phyloP scores from a whole-genome alignment of 2,113 vertebrate genomes.

The Apteryx owenii region DNA sequence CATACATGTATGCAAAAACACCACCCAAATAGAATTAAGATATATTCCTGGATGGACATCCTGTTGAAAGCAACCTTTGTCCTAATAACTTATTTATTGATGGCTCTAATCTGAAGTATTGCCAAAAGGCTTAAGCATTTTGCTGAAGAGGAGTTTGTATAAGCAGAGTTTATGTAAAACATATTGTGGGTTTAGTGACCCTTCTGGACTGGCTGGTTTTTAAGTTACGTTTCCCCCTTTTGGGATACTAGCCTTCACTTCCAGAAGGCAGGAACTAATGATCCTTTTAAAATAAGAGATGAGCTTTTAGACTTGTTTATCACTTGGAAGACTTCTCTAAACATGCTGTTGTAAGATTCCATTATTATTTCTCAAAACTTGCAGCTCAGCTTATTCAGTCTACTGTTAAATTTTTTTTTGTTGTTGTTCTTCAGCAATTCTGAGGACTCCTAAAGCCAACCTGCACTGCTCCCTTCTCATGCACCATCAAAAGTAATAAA shows the following conservation, averaged over 20 bases:
- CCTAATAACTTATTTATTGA: not conserved
- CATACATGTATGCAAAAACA: not conserved
- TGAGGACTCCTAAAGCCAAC: not conserved
- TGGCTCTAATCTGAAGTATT: not conserved
- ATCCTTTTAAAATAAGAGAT: not conserved
- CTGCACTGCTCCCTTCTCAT: not conserved
- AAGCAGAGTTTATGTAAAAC: not conserved
- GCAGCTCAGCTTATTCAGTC: accelerated
- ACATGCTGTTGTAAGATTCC: not conserved
- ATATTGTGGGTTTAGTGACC: not conserved
- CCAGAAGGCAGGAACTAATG: not conserved
- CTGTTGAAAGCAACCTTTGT: not conserved
- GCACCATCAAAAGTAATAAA: too few relatives aligned
- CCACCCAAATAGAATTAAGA: not conserved
- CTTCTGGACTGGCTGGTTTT: not conserved
- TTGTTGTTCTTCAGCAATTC: not conserved
- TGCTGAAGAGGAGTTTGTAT: not conserved
- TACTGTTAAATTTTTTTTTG: not conserved
- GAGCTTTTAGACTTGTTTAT: not conserved
- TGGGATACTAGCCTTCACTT: not conserved
- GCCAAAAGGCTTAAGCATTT: not conserved
- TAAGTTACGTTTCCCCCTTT: not conserved
- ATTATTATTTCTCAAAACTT: not conserved
- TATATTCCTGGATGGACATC: not conserved
- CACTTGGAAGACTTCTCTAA: not conserved